Conservation (phyloP, 2,888 invertebrate species). For the Pachymerium ferrugineum region DNA sequence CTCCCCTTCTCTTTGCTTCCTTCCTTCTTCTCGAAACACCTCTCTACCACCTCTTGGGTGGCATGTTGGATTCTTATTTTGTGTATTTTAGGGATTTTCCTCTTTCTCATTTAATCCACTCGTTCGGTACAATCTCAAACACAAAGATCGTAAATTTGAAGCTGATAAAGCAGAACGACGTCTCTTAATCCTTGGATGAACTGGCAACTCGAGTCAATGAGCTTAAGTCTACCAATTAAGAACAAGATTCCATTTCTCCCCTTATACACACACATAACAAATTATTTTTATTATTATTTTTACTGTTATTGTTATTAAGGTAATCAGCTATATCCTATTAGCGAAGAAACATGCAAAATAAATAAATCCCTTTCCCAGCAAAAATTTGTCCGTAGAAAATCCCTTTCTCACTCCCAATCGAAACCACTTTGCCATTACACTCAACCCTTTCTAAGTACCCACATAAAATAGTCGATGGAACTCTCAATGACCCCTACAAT, state of each 20-base stretch:
- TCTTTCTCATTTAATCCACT: slow-evolving; percentile 13
- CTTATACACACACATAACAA: neutral
- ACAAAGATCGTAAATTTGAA: slow-evolving; percentile 25
- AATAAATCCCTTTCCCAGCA: neutral
- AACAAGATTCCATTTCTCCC: slow-evolving; percentile 7
- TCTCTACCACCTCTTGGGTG: neutral
- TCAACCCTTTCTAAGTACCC: slow-evolving; percentile 22
- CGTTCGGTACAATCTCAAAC: slow-evolving; percentile 27
- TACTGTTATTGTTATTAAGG: too few relatives aligned
- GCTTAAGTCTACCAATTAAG: slow-evolving; percentile 22
- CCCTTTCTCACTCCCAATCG: neutral
- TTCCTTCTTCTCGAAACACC: neutral
- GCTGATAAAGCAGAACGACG: slow-evolving; percentile 21
- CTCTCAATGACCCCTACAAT: slow-evolving; percentile 14
- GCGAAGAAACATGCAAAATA: neutral
- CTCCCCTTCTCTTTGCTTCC: neutral
- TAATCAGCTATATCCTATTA: slow-evolving; percentile 19
- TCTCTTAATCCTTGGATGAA: slow-evolving; percentile 15
- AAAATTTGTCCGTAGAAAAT: neutral
- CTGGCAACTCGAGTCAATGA: slow-evolving; percentile 11
- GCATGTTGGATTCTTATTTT: slow-evolving; percentile 17
- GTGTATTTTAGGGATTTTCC: slow-evolving; percentile 23
- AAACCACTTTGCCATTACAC: slow-evolving; percentile 1
- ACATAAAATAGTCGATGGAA: slow-evolving; percentile 16
- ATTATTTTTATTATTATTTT: slow-evolving; percentile 13